Evolutionary conservation across 1,140 invertebrate genomes (phyloP), one percentile per base, ranked within the genome.

Genomic region (Drosophila mojavensis): DNA sequence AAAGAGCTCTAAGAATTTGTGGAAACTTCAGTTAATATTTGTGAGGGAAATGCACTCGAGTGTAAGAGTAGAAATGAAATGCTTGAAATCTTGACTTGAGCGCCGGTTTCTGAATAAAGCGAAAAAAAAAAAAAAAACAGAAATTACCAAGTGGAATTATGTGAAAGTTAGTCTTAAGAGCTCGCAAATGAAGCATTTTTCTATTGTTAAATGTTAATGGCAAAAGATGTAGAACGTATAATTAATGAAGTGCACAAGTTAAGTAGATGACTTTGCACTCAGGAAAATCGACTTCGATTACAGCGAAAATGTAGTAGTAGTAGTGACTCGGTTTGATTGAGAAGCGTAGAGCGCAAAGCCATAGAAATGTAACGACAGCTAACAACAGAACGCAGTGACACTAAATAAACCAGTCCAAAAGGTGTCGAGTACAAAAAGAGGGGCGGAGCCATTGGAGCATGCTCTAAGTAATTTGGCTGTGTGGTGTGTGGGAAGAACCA

Each of bases 321-420:
- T 7, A 2, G 33, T 33, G 33, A 0, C 6, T 33, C 7, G 5
- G 5, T 9, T 10, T 33, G 51, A 20, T 33, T 50, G 36, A 58
- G 20, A 33, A 58, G 20, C 33, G 28, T 45, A 20, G n/a, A 53
- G 65, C 28, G 41, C 24, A 71, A 65, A 84, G 48, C 78, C 81
- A 75, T 81, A 75, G 60, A 78, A 85, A 78, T 64, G 77, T 62
- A 67, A 71, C 71, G 59, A 51, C 70, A 68, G 51, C 62, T 71
- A 84, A 67, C 63, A 78, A 30, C 0, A 24, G 51, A 73, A 77
- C 15, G 77, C 77, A 81, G 47, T 80, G 72, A 81, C 75, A 79
- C 80, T 62, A 79, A 83, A 84, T 75, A 68, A 85, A 82, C 45
- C 83, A 79, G 82, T 83, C 51, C 82, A 81, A 61, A 65, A 75